phyloP scores from a whole-genome alignment of 2,797 vertebrate genomes.

The Silurus aristotelis region DNA sequence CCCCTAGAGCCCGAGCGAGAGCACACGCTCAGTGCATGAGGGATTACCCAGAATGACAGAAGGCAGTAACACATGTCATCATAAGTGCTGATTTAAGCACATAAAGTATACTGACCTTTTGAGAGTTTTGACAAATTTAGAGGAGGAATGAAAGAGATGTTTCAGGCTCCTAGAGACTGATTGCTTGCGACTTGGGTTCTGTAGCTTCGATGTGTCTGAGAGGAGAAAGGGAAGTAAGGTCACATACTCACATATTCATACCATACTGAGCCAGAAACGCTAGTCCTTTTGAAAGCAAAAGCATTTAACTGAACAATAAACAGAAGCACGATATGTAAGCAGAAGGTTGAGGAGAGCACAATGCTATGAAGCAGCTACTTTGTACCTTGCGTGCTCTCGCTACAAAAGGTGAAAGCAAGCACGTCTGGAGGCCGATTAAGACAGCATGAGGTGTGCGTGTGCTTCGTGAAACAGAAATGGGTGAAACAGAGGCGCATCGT shows the following conservation, averaged over 20 bases:
- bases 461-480: conserved; percentile 19
- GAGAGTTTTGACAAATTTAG: conserved; percentile 96
- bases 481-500: conserved; percentile 33
- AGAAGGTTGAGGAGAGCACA: neutral
- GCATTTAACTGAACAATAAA: conserved; percentile 19
- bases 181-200: conserved; percentile 91
- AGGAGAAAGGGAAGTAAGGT: conserved; percentile 51
- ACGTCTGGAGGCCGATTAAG: neutral
- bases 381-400: neutral
- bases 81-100: conserved; percentile 34
- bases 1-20: conserved; percentile 74
- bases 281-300: neutral
- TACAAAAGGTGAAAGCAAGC: conserved; percentile 1
- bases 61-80: conserved; percentile 38
- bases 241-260: conserved; percentile 2
- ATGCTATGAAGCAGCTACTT: conserved; percentile 1
- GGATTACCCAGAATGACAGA: conserved; percentile 43
- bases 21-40: conserved; percentile 34
- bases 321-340: neutral
- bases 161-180: conserved; percentile 94
- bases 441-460: neutral
- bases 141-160: conserved; percentile 95
- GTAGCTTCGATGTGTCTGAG: conserved; percentile 86
- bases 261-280: neutral
- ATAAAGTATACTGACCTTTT: conserved; percentile 80